Percentiles rank a stretch among this genome's conserved stretches.
These are phyloP conservation scores for Stigmatopora argus DNA, from an alignment of 2,113 vertebrate genomes.

Conservation along the genomic window DNA sequence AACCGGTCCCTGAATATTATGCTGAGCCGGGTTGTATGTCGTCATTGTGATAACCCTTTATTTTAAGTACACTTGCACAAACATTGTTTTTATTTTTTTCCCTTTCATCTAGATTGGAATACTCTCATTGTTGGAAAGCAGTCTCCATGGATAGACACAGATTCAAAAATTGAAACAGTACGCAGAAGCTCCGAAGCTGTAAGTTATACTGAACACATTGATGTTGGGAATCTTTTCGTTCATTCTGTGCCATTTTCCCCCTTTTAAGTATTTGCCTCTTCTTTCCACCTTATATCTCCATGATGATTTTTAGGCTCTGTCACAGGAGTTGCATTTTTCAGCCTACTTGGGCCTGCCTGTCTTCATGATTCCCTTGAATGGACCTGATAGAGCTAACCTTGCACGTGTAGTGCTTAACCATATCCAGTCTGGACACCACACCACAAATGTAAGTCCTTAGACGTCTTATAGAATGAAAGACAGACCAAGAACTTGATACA, in stretches of 20 bases:
- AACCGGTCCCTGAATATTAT: no score
- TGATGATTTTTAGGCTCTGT: conserved; percentile 71
- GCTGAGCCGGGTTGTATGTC: no score
- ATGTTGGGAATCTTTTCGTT: neutral
- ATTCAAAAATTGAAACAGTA: conserved; percentile 78
- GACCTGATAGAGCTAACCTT: conserved; percentile 78
- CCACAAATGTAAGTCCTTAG: conserved; percentile 75
- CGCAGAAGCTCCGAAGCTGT: conserved; percentile 85
- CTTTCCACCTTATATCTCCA: fast-evolving
- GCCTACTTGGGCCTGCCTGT: conserved; percentile 88
- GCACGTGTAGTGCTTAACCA: conserved; percentile 84
- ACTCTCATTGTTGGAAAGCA: conserved; percentile 89
- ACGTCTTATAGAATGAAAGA: neutral
- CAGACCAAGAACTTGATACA: neutral
- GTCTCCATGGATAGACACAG: conserved; percentile 83
- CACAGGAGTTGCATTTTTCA: conserved; percentile 87
- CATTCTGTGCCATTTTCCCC: neutral
- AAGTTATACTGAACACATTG: conserved; percentile 40
- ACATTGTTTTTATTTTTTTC: neutral
- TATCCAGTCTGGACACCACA: conserved; percentile 86
- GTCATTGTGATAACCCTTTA: no score
- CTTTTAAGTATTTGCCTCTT: neutral
- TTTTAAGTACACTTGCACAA: no score
- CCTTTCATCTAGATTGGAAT: conserved; percentile 78
- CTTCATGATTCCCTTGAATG: conserved; percentile 79